Conservation (phyloP, 2,113 vertebrate genomes). For the Elanoides forficatus region DNA sequence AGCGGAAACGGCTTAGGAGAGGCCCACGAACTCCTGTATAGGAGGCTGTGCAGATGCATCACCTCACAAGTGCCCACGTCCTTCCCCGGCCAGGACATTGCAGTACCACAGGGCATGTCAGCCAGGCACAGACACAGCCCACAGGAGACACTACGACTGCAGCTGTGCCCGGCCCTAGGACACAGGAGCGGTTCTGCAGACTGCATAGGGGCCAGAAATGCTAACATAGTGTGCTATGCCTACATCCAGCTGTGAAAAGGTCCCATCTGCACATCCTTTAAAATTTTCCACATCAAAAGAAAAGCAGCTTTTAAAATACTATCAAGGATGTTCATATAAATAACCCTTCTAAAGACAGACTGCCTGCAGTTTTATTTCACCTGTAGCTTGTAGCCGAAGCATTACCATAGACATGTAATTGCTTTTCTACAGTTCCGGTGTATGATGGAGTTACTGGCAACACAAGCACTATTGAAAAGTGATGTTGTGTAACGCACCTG, state of each 20-base stretch:
- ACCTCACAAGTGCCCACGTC: not conserved
- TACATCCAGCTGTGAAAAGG: not conserved
- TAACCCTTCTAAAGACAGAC: not conserved
- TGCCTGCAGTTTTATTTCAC: not conserved
- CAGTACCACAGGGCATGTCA: not conserved
- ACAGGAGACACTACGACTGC: rapidly evolving
- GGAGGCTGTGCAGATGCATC: not conserved
- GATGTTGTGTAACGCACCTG: not conserved
- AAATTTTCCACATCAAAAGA: slow-evolving; percentile 9
- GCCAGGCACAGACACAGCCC: not conserved
- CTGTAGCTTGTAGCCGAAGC: not conserved
- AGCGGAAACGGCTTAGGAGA: not conserved
- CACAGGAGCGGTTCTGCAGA: not conserved
- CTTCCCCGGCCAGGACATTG: not conserved
- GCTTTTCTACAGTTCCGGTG: not conserved
- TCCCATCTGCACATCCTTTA: not conserved
- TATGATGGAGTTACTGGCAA: not conserved
- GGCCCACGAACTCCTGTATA: not conserved
- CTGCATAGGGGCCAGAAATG: not conserved
- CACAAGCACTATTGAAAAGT: not conserved
- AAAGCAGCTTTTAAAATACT: not conserved
- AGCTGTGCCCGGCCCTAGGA: not conserved
- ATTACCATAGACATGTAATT: not conserved
- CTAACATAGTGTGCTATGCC: not conserved
- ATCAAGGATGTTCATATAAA: not conserved